Percentiles rank a stretch among this genome's conserved stretches.
Conservation (phyloP, 2,113 vertebrate species). For the Myanophis thanlyinensis region DNA sequence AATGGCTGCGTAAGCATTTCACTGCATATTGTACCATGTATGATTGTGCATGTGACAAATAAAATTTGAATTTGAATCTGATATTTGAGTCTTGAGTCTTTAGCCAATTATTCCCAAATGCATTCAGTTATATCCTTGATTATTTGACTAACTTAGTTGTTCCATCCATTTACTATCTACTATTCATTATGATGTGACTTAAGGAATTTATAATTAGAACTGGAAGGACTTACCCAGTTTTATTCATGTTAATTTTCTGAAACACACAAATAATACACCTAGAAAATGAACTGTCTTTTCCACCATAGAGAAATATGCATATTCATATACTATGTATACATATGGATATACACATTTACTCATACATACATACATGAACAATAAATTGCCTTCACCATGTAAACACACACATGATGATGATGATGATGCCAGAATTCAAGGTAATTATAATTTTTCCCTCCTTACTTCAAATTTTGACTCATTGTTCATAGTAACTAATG, state of each 20-base stretch:
- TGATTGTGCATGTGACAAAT: too few species aligned
- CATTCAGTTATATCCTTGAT: conserved; percentile 4
- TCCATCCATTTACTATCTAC: background rate
- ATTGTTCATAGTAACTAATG: background rate
- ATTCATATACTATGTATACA: background rate
- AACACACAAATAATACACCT: background rate
- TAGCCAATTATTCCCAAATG: conserved; percentile 20
- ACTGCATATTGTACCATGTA: too few species aligned
- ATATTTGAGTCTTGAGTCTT: background rate
- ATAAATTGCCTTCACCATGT: too few species aligned
- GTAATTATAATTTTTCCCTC: background rate
- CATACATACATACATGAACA: background rate
- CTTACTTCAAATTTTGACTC: background rate
- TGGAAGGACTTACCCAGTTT: background rate
- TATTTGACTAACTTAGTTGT: background rate
- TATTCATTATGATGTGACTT: conserved; percentile 21
- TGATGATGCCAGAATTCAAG: background rate
- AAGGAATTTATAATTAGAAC: conserved; percentile 4
- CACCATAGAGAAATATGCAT: background rate
- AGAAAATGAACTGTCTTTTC: background rate
- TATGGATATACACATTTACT: background rate
- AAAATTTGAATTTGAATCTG: too few species aligned
- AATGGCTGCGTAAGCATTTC: too few species aligned
- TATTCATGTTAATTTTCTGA: background rate
- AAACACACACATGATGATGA: too few species aligned